Base-by-base conservation (phyloP, 2,113 vertebrate species). In the Acrocephalus arundinaceus region DNA sequence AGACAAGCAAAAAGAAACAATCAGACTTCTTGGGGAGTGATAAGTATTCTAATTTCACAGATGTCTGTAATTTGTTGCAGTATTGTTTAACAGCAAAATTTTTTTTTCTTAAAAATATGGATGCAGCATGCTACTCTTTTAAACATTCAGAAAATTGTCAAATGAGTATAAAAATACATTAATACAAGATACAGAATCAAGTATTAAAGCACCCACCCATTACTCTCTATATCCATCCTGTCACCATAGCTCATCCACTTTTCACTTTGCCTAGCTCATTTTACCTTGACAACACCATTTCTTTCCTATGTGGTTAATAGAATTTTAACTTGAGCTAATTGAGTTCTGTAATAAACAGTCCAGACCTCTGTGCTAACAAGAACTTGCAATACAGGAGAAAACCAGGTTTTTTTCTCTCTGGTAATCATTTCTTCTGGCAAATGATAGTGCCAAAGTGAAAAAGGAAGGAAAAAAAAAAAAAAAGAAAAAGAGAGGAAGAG, bases 341-440 rank as follows among this genome's bases (percentile, higher is more conserved):
- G 66, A 92, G 41, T 82, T 85, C 54, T 87, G 18, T 91, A 91
- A 96, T 95, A 94, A 93, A 73, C 67, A 76, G 92, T 79, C 23
- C n/a, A 91, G 89, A 45, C 54, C 31, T 76, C 62, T 85, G 21
- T 62, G 54, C 4, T 83, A 89, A 58, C 23, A 65, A 62, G 58
- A 65, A 85, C 49, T 68, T 92, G 45, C 85, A 87, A 93, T 51
- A 65, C 39, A 73, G 41, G 31, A 85, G 31, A 95, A 95, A 73
- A 72, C 2, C 0, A 35, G 22, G 2, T 18, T 72, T 68, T 84
- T 87, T 41, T 21, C 13, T 65, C 28, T 46, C 16, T 72, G 19
- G 7, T 52, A 72, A 78, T 75, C 7, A 31, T 18, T 83, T 52
- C 35, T 73, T 74, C 33, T 67, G 35, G 15, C 10, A 79, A 86